These are phyloP conservation scores for Megalonaias nervosa DNA, from an alignment of 1,140 invertebrate genomes.

Conservation along the genomic window DNA sequence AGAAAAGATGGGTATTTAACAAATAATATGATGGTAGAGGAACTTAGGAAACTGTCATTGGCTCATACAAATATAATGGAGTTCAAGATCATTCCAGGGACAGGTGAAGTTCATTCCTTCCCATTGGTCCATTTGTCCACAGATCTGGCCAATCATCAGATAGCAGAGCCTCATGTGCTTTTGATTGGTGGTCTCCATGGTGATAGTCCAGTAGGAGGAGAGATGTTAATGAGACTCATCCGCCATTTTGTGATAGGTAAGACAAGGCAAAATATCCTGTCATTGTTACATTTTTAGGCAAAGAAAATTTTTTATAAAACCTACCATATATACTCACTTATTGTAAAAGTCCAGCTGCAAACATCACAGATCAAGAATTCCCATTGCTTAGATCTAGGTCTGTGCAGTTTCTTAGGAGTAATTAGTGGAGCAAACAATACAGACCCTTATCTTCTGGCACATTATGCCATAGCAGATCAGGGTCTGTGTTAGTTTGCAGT, in stretches of 20 bases:
- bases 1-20: slow-evolving; percentile 49
- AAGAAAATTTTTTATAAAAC: too few species aligned
- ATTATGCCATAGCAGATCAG: too few species aligned
- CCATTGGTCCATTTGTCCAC: slow-evolving; percentile 48
- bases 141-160: slow-evolving; percentile 35
- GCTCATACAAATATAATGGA: slow-evolving; percentile 74
- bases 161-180: slow-evolving; percentile 76
- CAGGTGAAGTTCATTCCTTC: slow-evolving; percentile 73
- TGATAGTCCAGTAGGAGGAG: slow-evolving; percentile 86
- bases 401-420: too few species aligned
- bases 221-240: slow-evolving; percentile 86
- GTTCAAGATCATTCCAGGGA: slow-evolving; percentile 78
- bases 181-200: slow-evolving; percentile 88
- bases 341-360: too few species aligned
- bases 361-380: too few species aligned
- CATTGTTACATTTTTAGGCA: background rate
- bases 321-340: too few species aligned
- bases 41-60: slow-evolving; percentile 79
- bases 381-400: too few species aligned
- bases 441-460: too few species aligned
- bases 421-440: too few species aligned
- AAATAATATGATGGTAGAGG: slow-evolving; percentile 67
- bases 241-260: slow-evolving; percentile 81
- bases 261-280: background rate
- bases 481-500: too few species aligned